A percentile compares a stretch with the other conserved stretches of the same genome.
Evolutionary conservation across 2,113 vertebrate genomes (phyloP).

Genomic region (Gymnocephalus cernua): DNA sequence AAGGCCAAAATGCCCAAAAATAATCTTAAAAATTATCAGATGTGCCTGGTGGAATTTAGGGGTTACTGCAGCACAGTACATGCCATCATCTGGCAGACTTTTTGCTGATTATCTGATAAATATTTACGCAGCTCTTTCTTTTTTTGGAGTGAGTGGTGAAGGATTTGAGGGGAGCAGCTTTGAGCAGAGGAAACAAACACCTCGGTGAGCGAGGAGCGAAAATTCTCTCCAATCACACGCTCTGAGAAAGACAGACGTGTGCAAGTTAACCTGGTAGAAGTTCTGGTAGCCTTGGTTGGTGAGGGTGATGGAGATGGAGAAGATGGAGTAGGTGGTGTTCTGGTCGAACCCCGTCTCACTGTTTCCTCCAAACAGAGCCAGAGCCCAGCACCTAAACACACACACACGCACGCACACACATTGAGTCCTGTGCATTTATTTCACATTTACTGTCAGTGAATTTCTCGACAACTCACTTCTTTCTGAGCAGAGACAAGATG

Average conservation of each 20-base stretch:
- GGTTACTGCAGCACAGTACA: no score
- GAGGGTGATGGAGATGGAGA: conserved; percentile 94
- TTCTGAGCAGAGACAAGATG: conserved; percentile 93
- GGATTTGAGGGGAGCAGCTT: no score
- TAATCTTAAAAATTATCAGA: no score
- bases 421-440: neutral
- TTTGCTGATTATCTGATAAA: no score
- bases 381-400: conserved; percentile 91
- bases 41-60: no score
- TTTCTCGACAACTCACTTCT: conserved; percentile 86
- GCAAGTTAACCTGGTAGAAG: conserved; percentile 89
- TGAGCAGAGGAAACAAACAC: no score
- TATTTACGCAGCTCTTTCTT: no score
- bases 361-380: conserved; percentile 95
- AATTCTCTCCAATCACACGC: no score
- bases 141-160: no score
- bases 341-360: conserved; percentile 96
- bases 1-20: no score
- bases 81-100: no score
- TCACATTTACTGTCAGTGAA: accelerated
- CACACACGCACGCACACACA: neutral
- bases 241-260: neutral
- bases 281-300: conserved; percentile 95
- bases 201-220: no score
- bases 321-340: conserved; percentile 96